phyloP scores from a whole-genome alignment of 1,140 invertebrate genomes.

The Drosophila saltans region DNA sequence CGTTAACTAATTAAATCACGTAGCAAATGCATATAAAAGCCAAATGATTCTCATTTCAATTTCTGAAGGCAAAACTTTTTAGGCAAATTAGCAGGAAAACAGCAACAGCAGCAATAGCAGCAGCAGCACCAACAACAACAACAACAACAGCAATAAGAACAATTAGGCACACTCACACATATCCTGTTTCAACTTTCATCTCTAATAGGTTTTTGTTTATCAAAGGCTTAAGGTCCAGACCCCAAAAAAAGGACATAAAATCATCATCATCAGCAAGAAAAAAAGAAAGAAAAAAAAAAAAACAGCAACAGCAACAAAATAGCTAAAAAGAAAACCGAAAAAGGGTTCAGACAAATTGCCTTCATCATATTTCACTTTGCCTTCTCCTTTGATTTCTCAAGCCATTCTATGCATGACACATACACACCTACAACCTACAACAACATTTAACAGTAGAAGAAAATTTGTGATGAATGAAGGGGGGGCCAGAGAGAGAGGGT shows the following conservation, averaged over 20 bases:
- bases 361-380: conserved; percentile 75
- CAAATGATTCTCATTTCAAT: conserved; percentile 47
- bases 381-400: not conserved
- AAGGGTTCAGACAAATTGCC: conserved; percentile 65
- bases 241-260: conserved; percentile 1
- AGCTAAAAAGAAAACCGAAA: not conserved
- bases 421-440: conserved; percentile 26
- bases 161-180: conserved; percentile 23
- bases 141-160: conserved; percentile 7
- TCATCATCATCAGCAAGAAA: not conserved
- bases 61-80: conserved; percentile 51
- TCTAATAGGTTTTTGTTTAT: conserved; percentile 38
- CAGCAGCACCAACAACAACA: conserved; percentile 17
- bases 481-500: not conserved
- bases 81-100: conserved; percentile 66
- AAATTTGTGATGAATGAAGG: conserved; percentile 12
- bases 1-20: conserved; percentile 77
- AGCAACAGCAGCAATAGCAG: conserved; percentile 40
- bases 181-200: conserved; percentile 27
- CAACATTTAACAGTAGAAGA: conserved; percentile 38
- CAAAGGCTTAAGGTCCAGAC: conserved; percentile 62
- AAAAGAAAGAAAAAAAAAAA: not conserved
- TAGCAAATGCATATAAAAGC: conserved; percentile 74
- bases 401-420: conserved; percentile 48
- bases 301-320: not conserved